These are phyloP conservation scores for Smittia aterrima DNA, from an alignment of 2,888 invertebrate genomes.

Conservation along the genomic window DNA sequence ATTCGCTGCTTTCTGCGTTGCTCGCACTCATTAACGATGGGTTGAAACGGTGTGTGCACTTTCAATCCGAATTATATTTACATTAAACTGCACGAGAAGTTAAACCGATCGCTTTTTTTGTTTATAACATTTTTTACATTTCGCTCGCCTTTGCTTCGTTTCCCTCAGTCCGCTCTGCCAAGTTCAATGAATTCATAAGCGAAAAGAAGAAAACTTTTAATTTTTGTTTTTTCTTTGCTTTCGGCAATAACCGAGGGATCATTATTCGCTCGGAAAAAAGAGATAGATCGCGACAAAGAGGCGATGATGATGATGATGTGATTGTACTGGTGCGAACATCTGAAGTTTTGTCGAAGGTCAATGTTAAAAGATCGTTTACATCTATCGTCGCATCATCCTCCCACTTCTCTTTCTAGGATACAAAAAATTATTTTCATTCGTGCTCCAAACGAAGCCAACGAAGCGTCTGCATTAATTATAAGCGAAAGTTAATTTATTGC, in stretches of 20 bases:
- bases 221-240: not conserved
- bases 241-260: constrained; percentile 1
- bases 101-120: not conserved
- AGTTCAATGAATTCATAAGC: constrained; percentile 29
- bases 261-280: constrained; percentile 5
- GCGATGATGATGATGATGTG: not conserved
- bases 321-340: not conserved
- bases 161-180: not conserved
- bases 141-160: not conserved
- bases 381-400: not conserved
- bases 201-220: not conserved
- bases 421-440: not conserved
- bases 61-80: no score
- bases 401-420: not conserved
- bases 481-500: constrained; percentile 9
- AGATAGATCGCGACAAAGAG: not conserved
- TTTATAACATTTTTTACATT: not conserved
- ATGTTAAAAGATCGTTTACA: not conserved
- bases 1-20: no score
- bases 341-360: constrained; percentile 6
- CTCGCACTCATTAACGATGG: no score
- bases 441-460: not conserved
- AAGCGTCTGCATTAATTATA: constrained; percentile 5
- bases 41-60: no score
- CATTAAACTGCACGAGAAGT: no score